These are phyloP conservation scores for Ommatoiulus sabulosus DNA, from an alignment of 2,888 invertebrate genomes.

Conservation along the genomic window DNA sequence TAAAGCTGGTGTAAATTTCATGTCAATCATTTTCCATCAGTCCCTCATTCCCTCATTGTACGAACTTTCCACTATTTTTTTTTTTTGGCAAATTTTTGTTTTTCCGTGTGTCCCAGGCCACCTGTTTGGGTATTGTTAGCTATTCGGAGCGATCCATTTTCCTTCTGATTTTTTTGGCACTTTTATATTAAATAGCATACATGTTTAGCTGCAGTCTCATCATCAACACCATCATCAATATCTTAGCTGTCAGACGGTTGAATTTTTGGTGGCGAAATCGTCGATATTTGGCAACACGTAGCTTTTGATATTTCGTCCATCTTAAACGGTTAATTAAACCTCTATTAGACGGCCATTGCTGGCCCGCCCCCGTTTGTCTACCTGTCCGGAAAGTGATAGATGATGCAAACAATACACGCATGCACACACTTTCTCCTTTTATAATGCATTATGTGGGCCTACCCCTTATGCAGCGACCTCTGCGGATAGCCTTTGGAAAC, in stretches of 20 bases:
- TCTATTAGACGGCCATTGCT: conserved; percentile 10
- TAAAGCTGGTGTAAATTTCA: too few relatives aligned
- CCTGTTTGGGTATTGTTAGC: background rate
- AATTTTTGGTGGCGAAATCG: background rate
- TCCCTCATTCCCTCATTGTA: background rate
- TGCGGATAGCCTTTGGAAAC: background rate
- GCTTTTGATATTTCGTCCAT: background rate
- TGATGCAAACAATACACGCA: background rate
- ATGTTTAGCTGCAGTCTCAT: background rate
- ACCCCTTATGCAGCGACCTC: background rate
- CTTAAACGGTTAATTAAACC: conserved; percentile 41
- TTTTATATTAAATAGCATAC: background rate
- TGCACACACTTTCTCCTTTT: background rate
- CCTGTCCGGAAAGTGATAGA: conserved; percentile 12
- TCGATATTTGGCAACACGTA: background rate
- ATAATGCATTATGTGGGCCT: background rate
- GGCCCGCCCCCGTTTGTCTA: conserved; percentile 24
- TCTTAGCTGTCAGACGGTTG: background rate
- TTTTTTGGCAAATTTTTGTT: background rate
- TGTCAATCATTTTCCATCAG: too few relatives aligned
- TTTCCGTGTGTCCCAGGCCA: background rate
- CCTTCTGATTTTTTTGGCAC: background rate
- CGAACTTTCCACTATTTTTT: background rate
- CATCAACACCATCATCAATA: background rate
- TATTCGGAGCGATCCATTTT: background rate